Percentiles rank a stretch among this genome's conserved stretches.
These are phyloP conservation scores for Holcopasites calliopsidis DNA, from an alignment of 1,140 invertebrate genomes.

Conservation along the genomic window DNA sequence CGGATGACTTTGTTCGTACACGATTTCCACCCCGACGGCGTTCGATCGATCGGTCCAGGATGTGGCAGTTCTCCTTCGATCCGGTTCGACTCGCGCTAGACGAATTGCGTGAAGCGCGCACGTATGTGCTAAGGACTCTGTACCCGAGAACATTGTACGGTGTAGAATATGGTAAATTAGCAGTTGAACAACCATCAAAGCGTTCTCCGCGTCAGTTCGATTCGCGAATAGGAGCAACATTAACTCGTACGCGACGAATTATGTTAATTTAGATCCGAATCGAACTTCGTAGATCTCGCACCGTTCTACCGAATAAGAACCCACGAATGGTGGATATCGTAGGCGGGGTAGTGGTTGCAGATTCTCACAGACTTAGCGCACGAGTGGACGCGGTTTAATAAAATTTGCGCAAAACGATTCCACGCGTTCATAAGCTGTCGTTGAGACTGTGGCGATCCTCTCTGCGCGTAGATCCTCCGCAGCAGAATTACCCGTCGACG, in stretches of 20 bases:
- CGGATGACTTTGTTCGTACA: not conserved
- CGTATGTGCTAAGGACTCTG: not conserved
- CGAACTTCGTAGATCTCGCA: no score
- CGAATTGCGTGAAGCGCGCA: slow-evolving; percentile 6
- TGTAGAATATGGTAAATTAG: not conserved
- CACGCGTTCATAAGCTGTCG: not conserved
- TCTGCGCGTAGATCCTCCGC: no score
- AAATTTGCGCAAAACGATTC: no score
- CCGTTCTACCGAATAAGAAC: no score
- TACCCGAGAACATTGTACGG: not conserved
- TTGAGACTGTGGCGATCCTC: no score
- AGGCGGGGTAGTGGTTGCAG: no score
- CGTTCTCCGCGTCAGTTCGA: not conserved
- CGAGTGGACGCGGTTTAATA: no score
- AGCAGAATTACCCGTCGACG: no score
- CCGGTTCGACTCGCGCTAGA: not conserved
- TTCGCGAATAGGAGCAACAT: not conserved
- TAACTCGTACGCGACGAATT: not conserved
- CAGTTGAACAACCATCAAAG: not conserved
- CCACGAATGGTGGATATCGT: no score
- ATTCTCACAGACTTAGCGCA: no score
- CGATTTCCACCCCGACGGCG: not conserved
- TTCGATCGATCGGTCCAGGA: not conserved
- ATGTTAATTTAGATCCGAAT: not conserved
- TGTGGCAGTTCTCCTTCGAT: not conserved